A percentile compares a stretch with the other conserved stretches of the same genome.
These are phyloP conservation scores for Beroe ovata DNA, from an alignment of 37 sponge, comb jelly and placozoan genomes.

Conservation along the genomic window DNA sequence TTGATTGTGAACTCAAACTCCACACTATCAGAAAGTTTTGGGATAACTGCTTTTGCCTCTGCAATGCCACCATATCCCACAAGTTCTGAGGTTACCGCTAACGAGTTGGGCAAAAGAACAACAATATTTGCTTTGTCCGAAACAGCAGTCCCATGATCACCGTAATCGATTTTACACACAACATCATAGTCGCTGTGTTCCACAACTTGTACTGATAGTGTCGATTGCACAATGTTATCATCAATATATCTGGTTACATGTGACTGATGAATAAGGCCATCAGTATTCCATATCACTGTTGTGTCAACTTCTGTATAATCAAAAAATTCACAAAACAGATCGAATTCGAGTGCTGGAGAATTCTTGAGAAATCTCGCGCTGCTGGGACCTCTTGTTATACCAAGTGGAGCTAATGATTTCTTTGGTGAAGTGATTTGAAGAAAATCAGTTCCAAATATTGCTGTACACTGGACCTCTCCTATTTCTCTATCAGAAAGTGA, in stretches of 20 bases:
- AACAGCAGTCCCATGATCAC: background rate
- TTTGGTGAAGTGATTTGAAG: background rate
- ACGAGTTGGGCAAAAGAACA: background rate
- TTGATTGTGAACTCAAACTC: background rate
- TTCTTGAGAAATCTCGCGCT: background rate
- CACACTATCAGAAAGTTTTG: background rate
- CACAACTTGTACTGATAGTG: background rate
- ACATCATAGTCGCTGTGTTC: background rate
- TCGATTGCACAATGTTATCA: background rate
- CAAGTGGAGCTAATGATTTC: slow-evolving; percentile 21
- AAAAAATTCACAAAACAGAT: background rate
- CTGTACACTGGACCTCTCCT: background rate
- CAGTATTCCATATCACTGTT: background rate
- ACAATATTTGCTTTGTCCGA: background rate
- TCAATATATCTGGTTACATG: background rate
- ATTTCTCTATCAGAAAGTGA: background rate
- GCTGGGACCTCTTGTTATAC: background rate
- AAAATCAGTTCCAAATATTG: background rate
- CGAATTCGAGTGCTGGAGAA: background rate
- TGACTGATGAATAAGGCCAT: background rate
- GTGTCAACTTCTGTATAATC: slow-evolving; percentile 24
- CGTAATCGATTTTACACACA: background rate
- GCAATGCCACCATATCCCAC: slow-evolving; percentile 40
- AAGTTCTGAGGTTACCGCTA: background rate
- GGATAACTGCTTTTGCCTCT: background rate